Evolutionary conservation across 2,797 vertebrate species (phyloP).

Genomic region (Tympanoctomys barrerae): DNA sequence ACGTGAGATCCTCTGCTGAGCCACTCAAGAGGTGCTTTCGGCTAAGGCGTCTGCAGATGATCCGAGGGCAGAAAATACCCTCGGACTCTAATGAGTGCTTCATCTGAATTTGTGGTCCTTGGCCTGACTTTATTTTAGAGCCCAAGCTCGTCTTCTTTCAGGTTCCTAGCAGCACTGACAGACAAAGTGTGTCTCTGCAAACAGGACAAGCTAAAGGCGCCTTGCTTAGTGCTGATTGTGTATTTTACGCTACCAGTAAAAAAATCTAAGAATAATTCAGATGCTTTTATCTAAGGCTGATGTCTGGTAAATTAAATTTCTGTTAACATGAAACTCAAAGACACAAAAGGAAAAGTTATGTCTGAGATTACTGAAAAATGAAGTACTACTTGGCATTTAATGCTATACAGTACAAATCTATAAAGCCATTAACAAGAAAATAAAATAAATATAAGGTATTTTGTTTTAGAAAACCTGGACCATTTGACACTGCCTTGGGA

Average conservation of each 20-base stretch:
- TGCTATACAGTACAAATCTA: not conserved
- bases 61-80: constrained; percentile 36
- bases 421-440: constrained; percentile 22
- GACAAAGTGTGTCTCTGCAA: not conserved
- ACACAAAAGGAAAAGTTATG: constrained; percentile 3
- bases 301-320: constrained; percentile 3
- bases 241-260: not conserved
- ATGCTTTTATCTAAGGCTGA: constrained; percentile 49
- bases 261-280: constrained; percentile 13
- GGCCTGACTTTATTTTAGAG: constrained; percentile 49
- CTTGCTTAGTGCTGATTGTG: not conserved
- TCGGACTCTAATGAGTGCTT: constrained; percentile 58
- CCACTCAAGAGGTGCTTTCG: not conserved
- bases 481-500: constrained; percentile 23
- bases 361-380: not conserved
- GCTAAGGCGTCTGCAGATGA: constrained; percentile 53
- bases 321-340: constrained; percentile 31
- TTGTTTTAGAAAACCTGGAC: constrained; percentile 24
- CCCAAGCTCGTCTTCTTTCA: not conserved
- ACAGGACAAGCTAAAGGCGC: not conserved
- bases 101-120: constrained; percentile 49
- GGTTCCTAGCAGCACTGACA: not conserved
- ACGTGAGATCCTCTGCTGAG: not conserved
- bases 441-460: not conserved
- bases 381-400: not conserved